These are phyloP conservation scores for Chelonoidis abingdonii DNA, from an alignment of 2,113 vertebrate genomes.

Conservation along the genomic window DNA sequence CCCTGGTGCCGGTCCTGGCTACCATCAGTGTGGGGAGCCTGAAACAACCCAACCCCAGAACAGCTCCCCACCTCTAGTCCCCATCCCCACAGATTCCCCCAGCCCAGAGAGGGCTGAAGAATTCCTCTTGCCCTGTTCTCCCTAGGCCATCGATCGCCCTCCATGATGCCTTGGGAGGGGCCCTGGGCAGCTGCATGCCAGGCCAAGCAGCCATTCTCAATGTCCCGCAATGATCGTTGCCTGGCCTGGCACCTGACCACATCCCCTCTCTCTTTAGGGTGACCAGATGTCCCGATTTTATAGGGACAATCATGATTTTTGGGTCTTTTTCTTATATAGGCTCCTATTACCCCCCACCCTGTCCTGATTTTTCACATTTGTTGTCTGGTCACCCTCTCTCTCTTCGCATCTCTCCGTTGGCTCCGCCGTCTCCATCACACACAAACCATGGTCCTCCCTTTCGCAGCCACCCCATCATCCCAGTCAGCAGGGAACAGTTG, in stretches of 20 bases:
- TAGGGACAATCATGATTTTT: too few relatives aligned
- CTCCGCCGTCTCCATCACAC: not conserved
- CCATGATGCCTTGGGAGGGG: too few relatives aligned
- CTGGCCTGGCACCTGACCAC: not conserved
- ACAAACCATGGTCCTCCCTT: not conserved
- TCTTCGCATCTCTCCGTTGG: not conserved
- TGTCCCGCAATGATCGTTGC: not conserved
- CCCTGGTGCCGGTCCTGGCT: too few relatives aligned
- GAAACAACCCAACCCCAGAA: accelerated
- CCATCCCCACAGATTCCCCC: not conserved
- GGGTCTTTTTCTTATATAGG: too few relatives aligned
- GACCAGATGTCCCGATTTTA: too few relatives aligned
- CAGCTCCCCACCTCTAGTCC: accelerated
- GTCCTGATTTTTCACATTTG: too few relatives aligned
- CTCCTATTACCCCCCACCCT: too few relatives aligned
- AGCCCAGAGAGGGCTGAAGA: not conserved
- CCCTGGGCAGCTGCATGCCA: not conserved
- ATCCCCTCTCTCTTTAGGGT: not conserved
- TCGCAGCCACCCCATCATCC: not conserved
- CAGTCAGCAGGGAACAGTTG: not conserved
- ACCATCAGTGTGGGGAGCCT: not conserved
- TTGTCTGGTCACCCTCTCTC: too few relatives aligned
- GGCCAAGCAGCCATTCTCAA: not conserved
- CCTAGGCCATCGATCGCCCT: not conserved
- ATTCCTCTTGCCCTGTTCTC: not conserved